phyloP scores from a whole-genome alignment of 1,140 invertebrate species.

The Maconellicoccus hirsutus region DNA sequence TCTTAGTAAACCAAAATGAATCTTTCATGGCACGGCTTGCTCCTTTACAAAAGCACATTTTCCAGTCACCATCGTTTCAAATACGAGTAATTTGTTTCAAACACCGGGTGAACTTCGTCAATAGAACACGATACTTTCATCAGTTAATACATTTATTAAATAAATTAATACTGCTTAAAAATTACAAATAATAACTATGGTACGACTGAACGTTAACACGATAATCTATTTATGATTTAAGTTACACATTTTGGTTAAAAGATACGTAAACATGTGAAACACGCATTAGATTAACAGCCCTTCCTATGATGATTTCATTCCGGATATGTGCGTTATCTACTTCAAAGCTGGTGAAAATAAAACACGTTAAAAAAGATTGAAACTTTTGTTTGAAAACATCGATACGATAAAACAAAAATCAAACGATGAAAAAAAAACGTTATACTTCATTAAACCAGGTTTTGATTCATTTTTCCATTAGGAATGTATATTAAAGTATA shows the following conservation, averaged over 20 bases:
- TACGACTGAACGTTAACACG: conserved; percentile 7
- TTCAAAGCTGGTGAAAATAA: not conserved
- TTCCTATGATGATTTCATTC: not conserved
- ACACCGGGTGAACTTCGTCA: no score
- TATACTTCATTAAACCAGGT: no score
- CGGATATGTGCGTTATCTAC: not conserved
- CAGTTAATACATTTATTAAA: conserved; percentile 6
- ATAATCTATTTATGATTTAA: not conserved
- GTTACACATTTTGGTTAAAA: not conserved
- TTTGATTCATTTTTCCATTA: no score
- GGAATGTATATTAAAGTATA: no score
- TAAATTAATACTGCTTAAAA: conserved; percentile 10
- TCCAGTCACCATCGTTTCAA: no score
- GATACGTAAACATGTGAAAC: not conserved
- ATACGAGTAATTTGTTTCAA: no score
- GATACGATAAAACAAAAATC: not conserved
- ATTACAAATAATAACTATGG: not conserved
- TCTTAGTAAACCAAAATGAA: no score
- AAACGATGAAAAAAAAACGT: not conserved
- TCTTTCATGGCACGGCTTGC: no score
- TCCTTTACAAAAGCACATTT: no score
- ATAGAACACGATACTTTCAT: not conserved
- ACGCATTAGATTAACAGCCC: conserved; percentile 2
- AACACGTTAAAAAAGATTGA: no score
- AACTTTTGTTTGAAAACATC: not conserved